A percentile compares a stretch with the other conserved stretches of the same genome.
phyloP scores from a whole-genome alignment of 2,113 vertebrate genomes.

The Labrus mixtus region DNA sequence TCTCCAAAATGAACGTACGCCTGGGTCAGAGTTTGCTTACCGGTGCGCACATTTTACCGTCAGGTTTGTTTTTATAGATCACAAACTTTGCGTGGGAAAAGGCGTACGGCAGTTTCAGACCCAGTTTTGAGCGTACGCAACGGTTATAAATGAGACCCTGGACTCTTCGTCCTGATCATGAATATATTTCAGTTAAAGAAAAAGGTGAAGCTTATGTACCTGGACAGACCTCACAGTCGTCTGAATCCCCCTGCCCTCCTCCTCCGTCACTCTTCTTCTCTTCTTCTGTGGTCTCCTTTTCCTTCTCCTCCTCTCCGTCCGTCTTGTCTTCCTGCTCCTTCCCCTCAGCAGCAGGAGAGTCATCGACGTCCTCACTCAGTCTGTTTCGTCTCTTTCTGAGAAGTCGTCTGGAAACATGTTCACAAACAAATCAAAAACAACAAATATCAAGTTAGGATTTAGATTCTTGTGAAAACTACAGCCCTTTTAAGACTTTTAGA shows the following conservation, averaged over 20 bases:
- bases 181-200: background rate
- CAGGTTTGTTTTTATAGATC: too few species aligned
- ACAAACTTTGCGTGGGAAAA: too few species aligned
- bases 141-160: too few species aligned
- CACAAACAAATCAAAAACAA: background rate
- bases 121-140: too few species aligned
- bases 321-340: slow-evolving; percentile 21
- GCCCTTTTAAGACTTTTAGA: too few species aligned
- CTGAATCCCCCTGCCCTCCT: slow-evolving; percentile 78
- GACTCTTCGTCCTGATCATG: too few species aligned
- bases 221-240: slow-evolving; percentile 83
- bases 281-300: background rate
- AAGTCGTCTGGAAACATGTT: slow-evolving; percentile 43
- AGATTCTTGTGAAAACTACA: too few species aligned
- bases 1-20: too few species aligned
- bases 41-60: too few species aligned
- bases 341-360: background rate
- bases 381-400: slow-evolving; percentile 31
- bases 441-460: too few species aligned
- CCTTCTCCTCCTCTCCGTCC: slow-evolving; percentile 1
- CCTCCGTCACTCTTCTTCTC: slow-evolving; percentile 25
- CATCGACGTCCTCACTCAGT: background rate
- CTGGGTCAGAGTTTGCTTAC: too few species aligned
- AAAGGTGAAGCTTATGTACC: slow-evolving; percentile 75
- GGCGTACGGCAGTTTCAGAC: too few species aligned